Percentiles rank a stretch among this genome's conserved stretches.
phyloP scores from a whole-genome alignment of 2,113 vertebrate species.

The Percopsis transmontana region DNA sequence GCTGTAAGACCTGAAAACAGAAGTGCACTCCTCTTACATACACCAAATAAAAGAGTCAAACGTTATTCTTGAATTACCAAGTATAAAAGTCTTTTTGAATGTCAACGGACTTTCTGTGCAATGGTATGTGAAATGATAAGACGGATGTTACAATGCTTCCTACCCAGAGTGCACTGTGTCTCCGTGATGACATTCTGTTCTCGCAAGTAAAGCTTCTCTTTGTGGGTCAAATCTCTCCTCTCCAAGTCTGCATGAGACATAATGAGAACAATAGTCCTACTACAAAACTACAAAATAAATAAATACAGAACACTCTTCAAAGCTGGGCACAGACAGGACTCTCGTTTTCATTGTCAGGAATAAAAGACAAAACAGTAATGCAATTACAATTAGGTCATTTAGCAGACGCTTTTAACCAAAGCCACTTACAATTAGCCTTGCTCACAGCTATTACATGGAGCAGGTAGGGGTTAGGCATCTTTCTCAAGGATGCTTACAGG shows the following conservation, averaged over 20 bases:
- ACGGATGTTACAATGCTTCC: conserved; percentile 16
- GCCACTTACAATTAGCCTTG: no score
- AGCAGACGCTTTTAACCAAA: no score
- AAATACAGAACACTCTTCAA: not conserved
- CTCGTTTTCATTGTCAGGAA: not conserved
- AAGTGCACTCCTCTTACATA: not conserved
- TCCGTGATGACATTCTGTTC: conserved; percentile 98
- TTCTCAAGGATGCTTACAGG: no score
- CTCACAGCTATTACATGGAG: no score
- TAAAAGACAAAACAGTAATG: no score
- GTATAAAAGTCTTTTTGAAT: not conserved
- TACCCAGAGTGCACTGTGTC: conserved; percentile 97
- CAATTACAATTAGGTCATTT: no score
- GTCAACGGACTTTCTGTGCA: not conserved
- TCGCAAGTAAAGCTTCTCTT: conserved; percentile 96
- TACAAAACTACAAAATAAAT: not conserved
- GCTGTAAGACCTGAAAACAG: conserved; percentile 88
- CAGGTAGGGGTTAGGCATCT: no score
- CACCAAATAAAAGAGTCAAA: not conserved
- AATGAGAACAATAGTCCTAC: not conserved
- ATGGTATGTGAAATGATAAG: not conserved
- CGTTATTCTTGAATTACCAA: not conserved
- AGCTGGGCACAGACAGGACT: not conserved
- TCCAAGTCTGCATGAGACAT: conserved; percentile 88
- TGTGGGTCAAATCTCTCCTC: conserved; percentile 95